Evolutionary conservation across 2,888 invertebrate genomes (phyloP).

Genomic region (Agapostemon virescens): DNA sequence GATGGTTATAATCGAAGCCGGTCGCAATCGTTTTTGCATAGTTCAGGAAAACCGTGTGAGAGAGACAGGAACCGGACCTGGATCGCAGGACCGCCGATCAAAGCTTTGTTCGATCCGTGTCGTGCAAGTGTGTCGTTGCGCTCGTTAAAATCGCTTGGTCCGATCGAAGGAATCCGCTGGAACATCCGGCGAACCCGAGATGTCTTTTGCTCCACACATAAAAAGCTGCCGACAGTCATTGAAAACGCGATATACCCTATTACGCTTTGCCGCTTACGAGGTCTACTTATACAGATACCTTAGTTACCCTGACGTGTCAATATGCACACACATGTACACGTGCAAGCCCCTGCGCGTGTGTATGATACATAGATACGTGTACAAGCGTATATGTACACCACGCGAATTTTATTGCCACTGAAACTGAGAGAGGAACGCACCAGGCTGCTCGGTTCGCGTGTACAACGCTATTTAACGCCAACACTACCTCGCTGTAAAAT

Average conservation of each 20-base stretch:
- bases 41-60: not conserved
- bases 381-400: constrained; percentile 54
- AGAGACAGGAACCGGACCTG: not conserved
- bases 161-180: constrained; percentile 48
- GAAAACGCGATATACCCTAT: constrained; percentile 57
- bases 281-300: constrained; percentile 55
- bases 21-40: not conserved
- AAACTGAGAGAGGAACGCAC: constrained; percentile 52
- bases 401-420: constrained; percentile 57
- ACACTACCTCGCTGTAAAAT: too few species aligned
- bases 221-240: constrained; percentile 54
- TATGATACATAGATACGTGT: constrained; percentile 54
- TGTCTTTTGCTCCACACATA: constrained; percentile 27
- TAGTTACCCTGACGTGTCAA: constrained; percentile 65
- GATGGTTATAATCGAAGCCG: not conserved
- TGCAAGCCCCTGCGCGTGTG: constrained; percentile 52
- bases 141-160: constrained; percentile 46
- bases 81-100: constrained; percentile 47
- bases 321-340: constrained; percentile 54
- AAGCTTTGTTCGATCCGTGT: constrained; percentile 18
- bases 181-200: not conserved
- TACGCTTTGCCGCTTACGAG: constrained; percentile 44
- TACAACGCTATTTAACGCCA: constrained; percentile 3
- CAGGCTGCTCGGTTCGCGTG: constrained; percentile 33
- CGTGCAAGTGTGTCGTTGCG: constrained; percentile 14